These are phyloP conservation scores for Arnoldichthys spilopterus DNA, from an alignment of 2,797 vertebrate genomes.

Conservation along the genomic window DNA sequence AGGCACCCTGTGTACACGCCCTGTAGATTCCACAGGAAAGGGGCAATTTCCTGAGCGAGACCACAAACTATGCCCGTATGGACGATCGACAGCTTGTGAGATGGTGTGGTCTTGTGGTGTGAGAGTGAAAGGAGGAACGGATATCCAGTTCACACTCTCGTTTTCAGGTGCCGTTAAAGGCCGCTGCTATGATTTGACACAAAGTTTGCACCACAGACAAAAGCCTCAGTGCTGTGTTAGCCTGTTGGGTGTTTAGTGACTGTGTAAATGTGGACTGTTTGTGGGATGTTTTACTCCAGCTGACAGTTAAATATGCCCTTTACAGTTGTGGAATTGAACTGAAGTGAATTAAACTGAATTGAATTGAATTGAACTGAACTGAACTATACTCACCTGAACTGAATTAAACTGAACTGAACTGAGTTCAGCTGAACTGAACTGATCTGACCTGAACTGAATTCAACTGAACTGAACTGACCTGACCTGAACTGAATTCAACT, in stretches of 20 bases:
- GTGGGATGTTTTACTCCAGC: background rate
- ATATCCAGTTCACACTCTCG: constrained; percentile 19
- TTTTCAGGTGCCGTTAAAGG: background rate
- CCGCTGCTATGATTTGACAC: background rate
- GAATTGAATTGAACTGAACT: background rate
- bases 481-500: too few relatives aligned
- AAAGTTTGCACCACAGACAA: background rate
- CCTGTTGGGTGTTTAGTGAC: background rate
- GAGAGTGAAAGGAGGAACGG: background rate
- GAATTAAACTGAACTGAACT: background rate
- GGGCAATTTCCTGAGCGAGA: constrained; percentile 80
- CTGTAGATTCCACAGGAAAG: constrained; percentile 73
- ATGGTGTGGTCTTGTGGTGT: background rate
- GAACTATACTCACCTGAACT: background rate
- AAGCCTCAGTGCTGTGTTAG: background rate
- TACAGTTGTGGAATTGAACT: background rate
- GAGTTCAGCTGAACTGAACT: background rate
- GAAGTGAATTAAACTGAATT: background rate
- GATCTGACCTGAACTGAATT: too few relatives aligned
- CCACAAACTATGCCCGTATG: constrained; percentile 66
- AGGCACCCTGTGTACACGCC: constrained; percentile 55
- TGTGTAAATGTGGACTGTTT: background rate
- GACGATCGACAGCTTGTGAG: constrained; percentile 7
- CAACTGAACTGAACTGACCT: too few relatives aligned
- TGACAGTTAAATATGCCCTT: background rate